Percentiles rank a stretch among this genome's conserved stretches.
These are phyloP conservation scores for Hirundichthys speculiger DNA, from an alignment of 2,113 vertebrate species.

Conservation along the genomic window DNA sequence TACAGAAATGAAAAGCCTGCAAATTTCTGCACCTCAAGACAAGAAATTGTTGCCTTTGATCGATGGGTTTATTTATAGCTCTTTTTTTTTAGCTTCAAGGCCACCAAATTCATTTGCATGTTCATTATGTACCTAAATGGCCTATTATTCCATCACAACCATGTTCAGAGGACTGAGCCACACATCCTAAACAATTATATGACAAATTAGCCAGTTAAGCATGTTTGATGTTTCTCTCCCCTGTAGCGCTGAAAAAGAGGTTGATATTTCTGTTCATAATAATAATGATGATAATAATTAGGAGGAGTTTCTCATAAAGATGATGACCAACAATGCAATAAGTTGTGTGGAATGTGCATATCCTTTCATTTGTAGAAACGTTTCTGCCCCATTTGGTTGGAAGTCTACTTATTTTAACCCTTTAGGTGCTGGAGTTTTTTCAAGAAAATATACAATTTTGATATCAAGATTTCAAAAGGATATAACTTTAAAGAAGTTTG, in stretches of 20 bases:
- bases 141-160: conserved; percentile 72
- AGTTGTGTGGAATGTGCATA: no score
- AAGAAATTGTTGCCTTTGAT: conserved; percentile 53
- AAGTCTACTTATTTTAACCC: no score
- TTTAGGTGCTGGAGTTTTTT: no score
- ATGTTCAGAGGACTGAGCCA: conserved; percentile 33
- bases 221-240: conserved; percentile 50
- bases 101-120: conserved; percentile 58
- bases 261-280: no score
- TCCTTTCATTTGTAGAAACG: no score
- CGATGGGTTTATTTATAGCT: conserved; percentile 57
- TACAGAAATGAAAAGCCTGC: conserved; percentile 4
- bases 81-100: conserved; percentile 54
- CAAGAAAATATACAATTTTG: no score
- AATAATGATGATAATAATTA: no score
- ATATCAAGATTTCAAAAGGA: no score
- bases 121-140: conserved; percentile 61
- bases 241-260: conserved; percentile 25
- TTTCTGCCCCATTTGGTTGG: no score
- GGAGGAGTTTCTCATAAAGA: no score
- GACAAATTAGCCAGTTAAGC: conserved; percentile 75
- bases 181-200: conserved; percentile 62
- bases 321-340: no score
- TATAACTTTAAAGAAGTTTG: no score
- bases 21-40: conserved; percentile 45